Conservation (phyloP, 2,113 vertebrate species). For the Equus przewalskii region DNA sequence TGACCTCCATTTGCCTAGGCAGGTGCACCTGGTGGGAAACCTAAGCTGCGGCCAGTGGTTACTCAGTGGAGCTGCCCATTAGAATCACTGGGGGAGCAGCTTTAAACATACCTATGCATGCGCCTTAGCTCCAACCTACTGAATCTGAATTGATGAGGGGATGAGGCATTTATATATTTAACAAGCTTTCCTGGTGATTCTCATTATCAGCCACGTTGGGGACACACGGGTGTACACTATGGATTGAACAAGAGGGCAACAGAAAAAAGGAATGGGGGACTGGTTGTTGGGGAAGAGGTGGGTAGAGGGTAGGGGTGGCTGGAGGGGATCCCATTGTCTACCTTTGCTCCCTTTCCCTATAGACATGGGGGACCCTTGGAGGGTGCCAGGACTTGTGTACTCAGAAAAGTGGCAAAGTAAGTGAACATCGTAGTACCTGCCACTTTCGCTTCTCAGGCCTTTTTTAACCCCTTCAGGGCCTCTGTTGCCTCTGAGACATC, state of each 20-base stretch:
- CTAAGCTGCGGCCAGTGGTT: not conserved
- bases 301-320: not conserved
- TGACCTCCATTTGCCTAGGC: not conserved
- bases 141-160: conserved; percentile 5
- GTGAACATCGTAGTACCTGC: not conserved
- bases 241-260: not conserved
- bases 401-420: conserved; percentile 45
- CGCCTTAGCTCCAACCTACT: not conserved
- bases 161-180: not conserved
- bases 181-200: conserved; percentile 28
- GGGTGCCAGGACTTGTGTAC: not conserved
- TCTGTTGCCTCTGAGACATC: not conserved
- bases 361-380: not conserved
- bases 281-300: not conserved
- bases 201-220: not conserved
- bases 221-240: not conserved
- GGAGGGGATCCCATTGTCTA: not conserved
- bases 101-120: not conserved
- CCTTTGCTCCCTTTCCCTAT: not conserved
- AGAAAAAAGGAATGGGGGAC: not conserved
- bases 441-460: not conserved
- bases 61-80: not conserved
- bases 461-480: not conserved
- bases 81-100: not conserved
- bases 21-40: not conserved